Conservation (phyloP, 2,888 invertebrate genomes). For the Scaptomyza parva region DNA sequence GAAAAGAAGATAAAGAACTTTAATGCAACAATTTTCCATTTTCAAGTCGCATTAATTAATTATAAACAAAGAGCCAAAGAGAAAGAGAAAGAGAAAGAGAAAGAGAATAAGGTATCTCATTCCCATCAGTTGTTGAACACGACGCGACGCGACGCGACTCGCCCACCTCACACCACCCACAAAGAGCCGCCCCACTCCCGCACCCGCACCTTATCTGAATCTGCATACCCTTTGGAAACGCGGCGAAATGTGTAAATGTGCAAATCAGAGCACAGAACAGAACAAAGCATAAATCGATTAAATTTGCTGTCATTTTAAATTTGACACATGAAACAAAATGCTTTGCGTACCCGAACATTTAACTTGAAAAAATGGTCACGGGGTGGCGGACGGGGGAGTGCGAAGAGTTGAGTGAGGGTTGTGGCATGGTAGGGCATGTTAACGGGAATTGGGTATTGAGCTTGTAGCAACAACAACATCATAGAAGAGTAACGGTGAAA, state of each 20-base stretch:
- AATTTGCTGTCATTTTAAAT: slow-evolving; percentile 82
- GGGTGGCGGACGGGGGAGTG: neutral
- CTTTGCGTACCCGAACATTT: slow-evolving; percentile 11
- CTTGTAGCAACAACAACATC: slow-evolving; percentile 50
- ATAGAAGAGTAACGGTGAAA: slow-evolving; percentile 4
- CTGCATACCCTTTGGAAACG: slow-evolving; percentile 6
- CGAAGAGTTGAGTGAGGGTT: neutral
- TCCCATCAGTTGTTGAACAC: slow-evolving; percentile 5
- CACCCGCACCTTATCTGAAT: neutral
- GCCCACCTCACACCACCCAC: neutral
- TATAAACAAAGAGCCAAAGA: slow-evolving; percentile 23
- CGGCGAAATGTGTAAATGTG: slow-evolving; percentile 43
- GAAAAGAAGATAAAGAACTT: slow-evolving; percentile 42
- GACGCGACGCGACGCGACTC: too few relatives aligned
- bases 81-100: neutral
- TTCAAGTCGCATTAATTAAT: slow-evolving; percentile 61
- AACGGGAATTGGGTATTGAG: slow-evolving; percentile 14
- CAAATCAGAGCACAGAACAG: slow-evolving; percentile 58
- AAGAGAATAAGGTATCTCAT: neutral
- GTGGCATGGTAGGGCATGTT: slow-evolving; percentile 24
- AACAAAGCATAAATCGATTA: slow-evolving; percentile 82
- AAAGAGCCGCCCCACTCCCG: neutral
- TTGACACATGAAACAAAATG: slow-evolving; percentile 79
- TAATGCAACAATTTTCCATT: slow-evolving; percentile 42
- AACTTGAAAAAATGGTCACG: slow-evolving; percentile 1